phyloP scores from a whole-genome alignment of 2,113 vertebrate species.

The Neotoma lepida region DNA sequence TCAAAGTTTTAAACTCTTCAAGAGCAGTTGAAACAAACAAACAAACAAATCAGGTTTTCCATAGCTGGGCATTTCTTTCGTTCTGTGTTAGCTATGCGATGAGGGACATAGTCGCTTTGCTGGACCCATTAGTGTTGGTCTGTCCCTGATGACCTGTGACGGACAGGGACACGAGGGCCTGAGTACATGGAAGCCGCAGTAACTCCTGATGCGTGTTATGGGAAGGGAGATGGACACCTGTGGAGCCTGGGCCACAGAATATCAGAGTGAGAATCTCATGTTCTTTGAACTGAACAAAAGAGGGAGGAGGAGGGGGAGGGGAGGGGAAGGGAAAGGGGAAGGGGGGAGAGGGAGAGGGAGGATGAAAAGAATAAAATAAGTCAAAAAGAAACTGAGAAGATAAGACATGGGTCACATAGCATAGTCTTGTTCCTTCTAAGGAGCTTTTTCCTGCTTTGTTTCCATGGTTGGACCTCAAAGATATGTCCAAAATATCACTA shows the following conservation, averaged over 20 bases:
- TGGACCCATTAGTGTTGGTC: fast-evolving
- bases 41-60: not conserved
- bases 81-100: not conserved
- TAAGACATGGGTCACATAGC: not conserved
- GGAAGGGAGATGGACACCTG: not conserved
- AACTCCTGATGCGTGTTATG: not conserved
- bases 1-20: not conserved
- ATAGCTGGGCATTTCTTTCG: not conserved
- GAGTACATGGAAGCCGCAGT: fast-evolving
- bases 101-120: not conserved
- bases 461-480: not conserved
- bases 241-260: not conserved
- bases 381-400: not conserved
- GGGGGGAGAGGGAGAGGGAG: not conserved
- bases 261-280: too few species aligned
- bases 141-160: not conserved
- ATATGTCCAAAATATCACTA: not conserved
- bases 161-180: not conserved
- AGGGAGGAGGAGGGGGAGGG: not conserved
- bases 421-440: not conserved
- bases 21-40: not conserved
- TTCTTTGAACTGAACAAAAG: not conserved
- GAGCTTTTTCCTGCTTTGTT: not conserved
- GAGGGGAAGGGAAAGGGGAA: not conserved
- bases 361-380: not conserved